Evolutionary conservation across 2,113 vertebrate genomes (phyloP).

Genomic region (Lampris incognitus): DNA sequence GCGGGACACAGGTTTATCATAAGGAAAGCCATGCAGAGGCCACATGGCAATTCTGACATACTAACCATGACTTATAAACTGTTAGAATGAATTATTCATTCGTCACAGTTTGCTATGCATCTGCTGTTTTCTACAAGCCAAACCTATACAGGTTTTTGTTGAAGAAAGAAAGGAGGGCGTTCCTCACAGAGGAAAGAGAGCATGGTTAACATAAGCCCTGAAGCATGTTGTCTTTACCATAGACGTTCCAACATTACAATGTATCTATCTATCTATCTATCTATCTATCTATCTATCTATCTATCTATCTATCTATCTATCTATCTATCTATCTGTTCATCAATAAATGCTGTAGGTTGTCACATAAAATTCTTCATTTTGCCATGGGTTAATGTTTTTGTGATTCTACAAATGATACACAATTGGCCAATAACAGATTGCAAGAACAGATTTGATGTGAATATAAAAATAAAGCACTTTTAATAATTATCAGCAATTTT

Average conservation of each 20-base stretch:
- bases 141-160: constrained; percentile 50
- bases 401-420: not conserved
- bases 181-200: constrained; percentile 59
- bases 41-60: constrained; percentile 22
- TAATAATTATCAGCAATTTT: constrained; percentile 75
- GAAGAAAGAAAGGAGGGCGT: constrained; percentile 28
- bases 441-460: constrained; percentile 16
- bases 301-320: not conserved
- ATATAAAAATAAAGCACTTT: constrained; percentile 84
- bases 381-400: too few relatives aligned
- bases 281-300: not conserved
- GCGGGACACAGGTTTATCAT: not conserved
- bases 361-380: not conserved
- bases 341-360: not conserved
- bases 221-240: constrained; percentile 28
- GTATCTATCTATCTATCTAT: not conserved
- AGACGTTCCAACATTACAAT: not conserved
- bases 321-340: not conserved
- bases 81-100: constrained; percentile 25
- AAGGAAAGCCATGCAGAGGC: constrained; percentile 51
- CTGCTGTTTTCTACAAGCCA: constrained; percentile 35
- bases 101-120: constrained; percentile 33
- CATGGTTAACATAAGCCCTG: constrained; percentile 2
- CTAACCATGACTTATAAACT: constrained; percentile 28
- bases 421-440: not conserved